These are phyloP conservation scores for Ips nitidus DNA, from an alignment of 1,140 invertebrate genomes.

Conservation along the genomic window DNA sequence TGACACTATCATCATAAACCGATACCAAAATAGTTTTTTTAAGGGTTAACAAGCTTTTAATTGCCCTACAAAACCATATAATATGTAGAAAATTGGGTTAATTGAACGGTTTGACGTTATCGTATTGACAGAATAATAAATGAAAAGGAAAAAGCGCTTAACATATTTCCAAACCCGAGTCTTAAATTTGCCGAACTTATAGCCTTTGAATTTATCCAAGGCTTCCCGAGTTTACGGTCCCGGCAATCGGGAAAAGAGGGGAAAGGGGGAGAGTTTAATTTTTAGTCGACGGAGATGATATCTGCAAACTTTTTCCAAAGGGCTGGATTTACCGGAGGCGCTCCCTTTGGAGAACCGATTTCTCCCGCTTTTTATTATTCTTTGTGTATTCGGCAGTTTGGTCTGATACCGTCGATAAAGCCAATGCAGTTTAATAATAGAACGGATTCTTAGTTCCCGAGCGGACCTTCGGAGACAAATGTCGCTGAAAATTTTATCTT, in stretches of 20 bases:
- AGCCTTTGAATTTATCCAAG: background rate
- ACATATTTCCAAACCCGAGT: no score
- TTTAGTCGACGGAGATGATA: slow-evolving; percentile 13
- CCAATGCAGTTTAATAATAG: slow-evolving; percentile 35
- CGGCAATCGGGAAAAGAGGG: background rate
- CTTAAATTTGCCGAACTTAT: no score
- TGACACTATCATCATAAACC: no score
- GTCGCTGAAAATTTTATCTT: slow-evolving; percentile 13
- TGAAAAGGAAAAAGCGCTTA: no score
- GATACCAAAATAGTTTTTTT: no score
- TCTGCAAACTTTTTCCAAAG: slow-evolving; percentile 17
- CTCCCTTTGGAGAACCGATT: slow-evolving; percentile 7
- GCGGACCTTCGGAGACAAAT: slow-evolving; percentile 10
- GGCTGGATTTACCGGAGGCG: slow-evolving; percentile 17
- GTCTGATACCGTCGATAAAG: slow-evolving; percentile 29
- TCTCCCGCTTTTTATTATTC: slow-evolving; percentile 27
- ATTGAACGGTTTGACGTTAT: no score
- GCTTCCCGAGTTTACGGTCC: background rate
- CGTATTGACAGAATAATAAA: no score
- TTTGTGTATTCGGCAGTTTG: slow-evolving; percentile 27
- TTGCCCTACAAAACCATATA: no score
- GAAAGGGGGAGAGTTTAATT: slow-evolving; percentile 7
- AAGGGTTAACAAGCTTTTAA: no score
- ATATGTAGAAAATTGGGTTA: no score
- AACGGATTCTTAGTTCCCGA: slow-evolving; percentile 27